Conservation (phyloP, 2,797 vertebrate species). For the Pseudochromis fuscus region DNA sequence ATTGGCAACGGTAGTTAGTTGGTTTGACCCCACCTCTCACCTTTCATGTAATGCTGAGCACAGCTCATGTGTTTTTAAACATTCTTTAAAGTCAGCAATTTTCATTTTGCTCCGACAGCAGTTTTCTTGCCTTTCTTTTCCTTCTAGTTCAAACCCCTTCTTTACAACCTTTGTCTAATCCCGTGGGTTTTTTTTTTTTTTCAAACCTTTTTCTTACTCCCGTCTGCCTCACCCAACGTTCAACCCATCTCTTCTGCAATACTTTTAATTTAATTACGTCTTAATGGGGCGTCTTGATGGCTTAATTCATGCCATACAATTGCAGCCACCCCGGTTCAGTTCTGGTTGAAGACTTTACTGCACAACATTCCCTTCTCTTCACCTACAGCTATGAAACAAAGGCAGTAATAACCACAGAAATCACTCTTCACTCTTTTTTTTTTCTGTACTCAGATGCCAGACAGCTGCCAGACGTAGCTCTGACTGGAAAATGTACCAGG, state of each 20-base stretch:
- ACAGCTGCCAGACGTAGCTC: slow-evolving; percentile 95
- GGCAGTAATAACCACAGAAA: not conserved
- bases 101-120: slow-evolving; percentile 52
- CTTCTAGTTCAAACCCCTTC: slow-evolving; percentile 8
- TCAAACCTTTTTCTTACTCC: slow-evolving; percentile 4
- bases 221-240: slow-evolving; percentile 4
- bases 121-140: slow-evolving; percentile 41
- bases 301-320: not conserved
- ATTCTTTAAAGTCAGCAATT: slow-evolving; percentile 59
- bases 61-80: slow-evolving; percentile 16
- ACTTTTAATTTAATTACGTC: slow-evolving; percentile 18
- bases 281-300: not conserved
- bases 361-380: not conserved
- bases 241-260: not conserved
- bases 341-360: not conserved
- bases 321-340: not conserved
- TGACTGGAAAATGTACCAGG: slow-evolving; percentile 96
- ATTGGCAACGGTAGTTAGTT: slow-evolving; percentile 21
- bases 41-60: slow-evolving; percentile 45
- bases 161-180: slow-evolving; percentile 22
- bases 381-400: slow-evolving; percentile 19
- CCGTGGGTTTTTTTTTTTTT: not conserved
- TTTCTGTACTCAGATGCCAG: slow-evolving; percentile 88
- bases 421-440: not conserved
- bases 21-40: slow-evolving; percentile 61